Base-by-base conservation (phyloP, 2,113 vertebrate genomes). In the Puntigrus tetrazona region DNA sequence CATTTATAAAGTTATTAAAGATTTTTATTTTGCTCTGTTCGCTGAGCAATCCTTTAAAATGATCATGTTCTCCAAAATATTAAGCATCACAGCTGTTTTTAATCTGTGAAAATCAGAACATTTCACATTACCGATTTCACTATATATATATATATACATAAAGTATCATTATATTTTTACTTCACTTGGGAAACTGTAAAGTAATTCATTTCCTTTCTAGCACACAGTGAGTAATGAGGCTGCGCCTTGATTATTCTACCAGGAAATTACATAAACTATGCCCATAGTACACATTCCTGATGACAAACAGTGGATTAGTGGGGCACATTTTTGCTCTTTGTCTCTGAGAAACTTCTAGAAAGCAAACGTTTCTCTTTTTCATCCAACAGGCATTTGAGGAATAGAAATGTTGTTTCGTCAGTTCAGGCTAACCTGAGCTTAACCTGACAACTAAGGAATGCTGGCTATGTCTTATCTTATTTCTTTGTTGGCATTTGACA, bases 401-500 rank as follows among this genome's bases (percentile, higher is more conserved):
- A 69, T 27, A 7, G 18, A 67, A 69, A 81, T 25, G 59, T 79
- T 36, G 20, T 25, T 65, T 78, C 31, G 63, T 50, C 22, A 70
- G 72, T 80, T 75, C 78, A 59, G 31, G 59, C 34, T 50, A 75
- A 67, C 70, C 36, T 72, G 47, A 67, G 34, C 41, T 77, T 57
- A 11, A 41, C 25, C 31, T 43, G 31, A 57, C 3, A 5, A 31
- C 18, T 41, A 55, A n/a, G 76, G 78, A 85, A 87, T 81, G 67
- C 72, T 74, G 72, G 47, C 81, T 80, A 52, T 50, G 83, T 85
- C 74, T 87, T 80, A 86, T 91, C 88, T 76, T 78, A 3, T 11
- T 36, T 65, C 10, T 43, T n/a, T 10, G 81, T 72, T 85, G 89
- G 67, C 87, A 86, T 89, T 85, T 72, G 52, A 78, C n/a, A 69